Percentiles rank a stretch among this genome's conserved stretches.
These are phyloP conservation scores for Candidula unifasciata DNA, from an alignment of 2,888 invertebrate species.

Conservation along the genomic window DNA sequence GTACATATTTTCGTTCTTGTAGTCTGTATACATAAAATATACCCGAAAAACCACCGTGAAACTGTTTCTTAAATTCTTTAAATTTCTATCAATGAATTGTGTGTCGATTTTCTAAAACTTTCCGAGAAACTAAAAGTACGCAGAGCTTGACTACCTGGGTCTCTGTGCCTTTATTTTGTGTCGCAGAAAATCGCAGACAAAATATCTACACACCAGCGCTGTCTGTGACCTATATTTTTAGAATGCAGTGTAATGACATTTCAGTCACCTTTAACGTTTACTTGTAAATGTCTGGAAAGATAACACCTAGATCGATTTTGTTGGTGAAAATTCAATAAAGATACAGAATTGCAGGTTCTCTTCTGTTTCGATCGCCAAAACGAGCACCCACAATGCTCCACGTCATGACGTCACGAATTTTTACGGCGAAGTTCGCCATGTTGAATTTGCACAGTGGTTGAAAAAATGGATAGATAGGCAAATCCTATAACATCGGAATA, in stretches of 20 bases:
- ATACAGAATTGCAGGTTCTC: too few species aligned
- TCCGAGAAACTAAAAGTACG: too few species aligned
- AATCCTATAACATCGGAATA: conserved; percentile 50
- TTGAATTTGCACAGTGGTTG: conserved; percentile 48
- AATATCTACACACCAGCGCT: background rate
- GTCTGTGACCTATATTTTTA: conserved; percentile 6
- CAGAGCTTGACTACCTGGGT: too few species aligned
- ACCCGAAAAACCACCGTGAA: too few species aligned
- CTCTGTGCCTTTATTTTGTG: too few species aligned
- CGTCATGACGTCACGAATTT: conserved; percentile 54
- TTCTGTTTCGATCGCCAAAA: background rate
- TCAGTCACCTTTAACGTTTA: background rate
- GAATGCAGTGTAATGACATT: conserved; percentile 16
- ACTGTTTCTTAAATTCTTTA: too few species aligned
- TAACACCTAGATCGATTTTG: conserved; percentile 14
- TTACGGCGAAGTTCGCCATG: conserved; percentile 53
- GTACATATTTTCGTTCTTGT: too few species aligned
- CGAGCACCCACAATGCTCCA: conserved; percentile 54
- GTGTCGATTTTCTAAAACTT: too few species aligned
- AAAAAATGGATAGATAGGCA: conserved; percentile 41
- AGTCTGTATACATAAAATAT: too few species aligned
- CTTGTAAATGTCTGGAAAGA: background rate
- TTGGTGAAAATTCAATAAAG: conserved; percentile 14
- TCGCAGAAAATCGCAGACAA: too few species aligned
- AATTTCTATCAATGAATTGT: too few species aligned